These are phyloP conservation scores for Betta splendens DNA, from an alignment of 2,797 vertebrate genomes.

Conservation along the genomic window DNA sequence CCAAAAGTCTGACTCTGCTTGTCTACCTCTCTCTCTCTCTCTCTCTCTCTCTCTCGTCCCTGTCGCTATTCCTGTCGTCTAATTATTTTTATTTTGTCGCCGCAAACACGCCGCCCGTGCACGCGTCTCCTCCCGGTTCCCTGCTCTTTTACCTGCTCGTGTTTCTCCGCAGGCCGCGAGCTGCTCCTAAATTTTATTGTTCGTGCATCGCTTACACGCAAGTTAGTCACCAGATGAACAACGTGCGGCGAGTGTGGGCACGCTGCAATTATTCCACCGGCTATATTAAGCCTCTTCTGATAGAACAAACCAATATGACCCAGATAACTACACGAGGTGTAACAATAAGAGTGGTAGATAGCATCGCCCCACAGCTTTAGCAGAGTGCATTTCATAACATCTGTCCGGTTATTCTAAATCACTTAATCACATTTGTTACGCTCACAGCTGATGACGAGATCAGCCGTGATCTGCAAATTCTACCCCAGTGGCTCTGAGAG, in stretches of 20 bases:
- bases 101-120: conserved; percentile 26
- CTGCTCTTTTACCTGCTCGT: conserved; percentile 14
- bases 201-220: conserved; percentile 27
- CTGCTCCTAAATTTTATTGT: conserved; percentile 8
- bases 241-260: conserved; percentile 7
- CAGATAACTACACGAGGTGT: conserved; percentile 38
- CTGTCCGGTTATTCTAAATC: conserved; percentile 21
- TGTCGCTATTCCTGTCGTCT: conserved; percentile 36
- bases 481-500: conserved; percentile 1
- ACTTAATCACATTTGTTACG: conserved; percentile 16
- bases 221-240: conserved; percentile 31
- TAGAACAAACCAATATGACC: conserved; percentile 47
- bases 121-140: conserved; percentile 20
- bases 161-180: conserved; percentile 3
- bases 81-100: conserved; percentile 56
- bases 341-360: conserved; percentile 38
- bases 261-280: conserved; percentile 33
- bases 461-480: conserved; percentile 7
- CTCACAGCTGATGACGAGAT: conserved; percentile 20
- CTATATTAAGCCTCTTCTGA: conserved; percentile 48
- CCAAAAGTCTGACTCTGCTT: conserved; percentile 10
- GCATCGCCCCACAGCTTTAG: conserved; percentile 24
- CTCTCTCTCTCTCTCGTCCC: not conserved
- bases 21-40: conserved; percentile 23
- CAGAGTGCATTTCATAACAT: conserved; percentile 16